These are phyloP conservation scores for Montipora capricornis DNA, from an alignment of 64 coral and sea anemone genomes.

Conservation along the genomic window DNA sequence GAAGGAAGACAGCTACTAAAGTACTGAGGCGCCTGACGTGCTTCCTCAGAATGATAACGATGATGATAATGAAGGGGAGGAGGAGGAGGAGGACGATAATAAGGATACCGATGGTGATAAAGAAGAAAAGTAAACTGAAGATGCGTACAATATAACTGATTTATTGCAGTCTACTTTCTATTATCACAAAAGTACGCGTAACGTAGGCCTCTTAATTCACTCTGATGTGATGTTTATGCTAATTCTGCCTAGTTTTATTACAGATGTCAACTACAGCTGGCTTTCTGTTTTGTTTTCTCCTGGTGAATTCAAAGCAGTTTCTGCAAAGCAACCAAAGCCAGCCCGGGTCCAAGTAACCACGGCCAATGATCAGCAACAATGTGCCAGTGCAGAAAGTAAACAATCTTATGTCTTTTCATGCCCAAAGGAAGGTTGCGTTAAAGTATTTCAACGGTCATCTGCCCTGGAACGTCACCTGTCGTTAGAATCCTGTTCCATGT, in stretches of 20 bases:
- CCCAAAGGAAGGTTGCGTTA: conserved; percentile 45
- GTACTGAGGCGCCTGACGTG: no score
- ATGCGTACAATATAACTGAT: background rate
- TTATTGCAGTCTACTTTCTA: background rate
- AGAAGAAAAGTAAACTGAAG: no score
- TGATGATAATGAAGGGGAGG: no score
- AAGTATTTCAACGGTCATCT: conserved; percentile 28
- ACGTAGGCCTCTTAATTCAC: background rate
- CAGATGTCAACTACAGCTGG: conserved; percentile 53
- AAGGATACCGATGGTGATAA: no score
- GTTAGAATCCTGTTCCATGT: conserved; percentile 21
- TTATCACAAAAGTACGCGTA: no score
- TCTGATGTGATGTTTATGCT: background rate
- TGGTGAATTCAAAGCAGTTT: conserved; percentile 41
- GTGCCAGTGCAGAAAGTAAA: background rate
- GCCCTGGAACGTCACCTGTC: conserved; percentile 57
- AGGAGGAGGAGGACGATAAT: no score
- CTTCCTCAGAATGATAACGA: no score
- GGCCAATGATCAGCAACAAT: background rate
- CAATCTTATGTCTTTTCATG: conserved; percentile 25
- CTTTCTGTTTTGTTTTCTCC: conserved; percentile 36
- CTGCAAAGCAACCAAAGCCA: background rate
- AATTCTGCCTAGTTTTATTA: background rate
- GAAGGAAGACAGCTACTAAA: no score
- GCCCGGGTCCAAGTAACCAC: background rate